Evolutionary conservation across 2,888 invertebrate genomes (phyloP).

Genomic region (Idaea biselata): DNA sequence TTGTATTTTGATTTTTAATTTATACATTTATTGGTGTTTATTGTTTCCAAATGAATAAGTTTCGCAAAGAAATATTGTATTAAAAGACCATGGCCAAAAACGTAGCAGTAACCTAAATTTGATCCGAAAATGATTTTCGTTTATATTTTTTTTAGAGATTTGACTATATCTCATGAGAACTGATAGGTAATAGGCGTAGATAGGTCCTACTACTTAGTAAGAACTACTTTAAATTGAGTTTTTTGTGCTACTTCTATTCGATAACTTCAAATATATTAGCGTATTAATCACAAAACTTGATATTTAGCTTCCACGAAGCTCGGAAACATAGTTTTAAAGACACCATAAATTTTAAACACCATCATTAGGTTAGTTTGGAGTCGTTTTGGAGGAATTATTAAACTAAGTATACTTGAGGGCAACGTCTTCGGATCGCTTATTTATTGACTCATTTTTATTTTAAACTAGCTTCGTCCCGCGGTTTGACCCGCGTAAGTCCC

Average conservation of each 20-base stretch:
- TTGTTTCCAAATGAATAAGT: not conserved
- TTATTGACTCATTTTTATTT: too few species aligned
- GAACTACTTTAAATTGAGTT: not conserved
- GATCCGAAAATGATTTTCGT: too few species aligned
- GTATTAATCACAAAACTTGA: not conserved
- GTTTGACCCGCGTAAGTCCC: too few species aligned
- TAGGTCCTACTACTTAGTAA: not conserved
- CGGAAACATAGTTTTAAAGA: not conserved
- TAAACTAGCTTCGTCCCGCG: too few species aligned
- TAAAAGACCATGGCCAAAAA: not conserved
- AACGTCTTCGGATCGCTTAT: not conserved
- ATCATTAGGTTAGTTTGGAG: not conserved
- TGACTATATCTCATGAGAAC: too few species aligned
- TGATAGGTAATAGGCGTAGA: not conserved
- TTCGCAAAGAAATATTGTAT: not conserved
- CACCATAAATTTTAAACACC: constrained; percentile 2
- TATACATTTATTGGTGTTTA: not conserved
- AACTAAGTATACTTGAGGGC: not conserved
- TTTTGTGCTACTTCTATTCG: not conserved
- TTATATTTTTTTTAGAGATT: too few species aligned
- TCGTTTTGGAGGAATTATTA: not conserved
- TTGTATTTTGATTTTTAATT: not conserved
- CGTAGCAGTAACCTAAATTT: too few species aligned
- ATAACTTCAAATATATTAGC: not conserved
- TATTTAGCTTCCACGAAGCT: not conserved